These are phyloP conservation scores for Amyelois transitella DNA, from an alignment of 1,140 invertebrate species.

Conservation along the genomic window DNA sequence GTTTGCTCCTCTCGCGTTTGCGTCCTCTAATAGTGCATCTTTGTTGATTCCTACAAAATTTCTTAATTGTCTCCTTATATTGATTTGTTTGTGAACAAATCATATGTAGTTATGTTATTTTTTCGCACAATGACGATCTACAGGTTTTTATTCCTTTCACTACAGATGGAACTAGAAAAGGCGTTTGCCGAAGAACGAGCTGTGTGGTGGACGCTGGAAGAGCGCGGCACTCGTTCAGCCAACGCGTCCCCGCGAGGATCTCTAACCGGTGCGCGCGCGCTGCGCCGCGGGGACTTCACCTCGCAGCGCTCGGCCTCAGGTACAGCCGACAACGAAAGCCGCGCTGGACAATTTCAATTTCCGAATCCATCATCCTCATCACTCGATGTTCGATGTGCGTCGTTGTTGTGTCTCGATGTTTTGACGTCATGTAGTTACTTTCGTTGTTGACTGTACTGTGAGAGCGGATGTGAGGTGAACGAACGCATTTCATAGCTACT, in stretches of 20 bases:
- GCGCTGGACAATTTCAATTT: not conserved
- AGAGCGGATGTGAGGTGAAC: constrained; percentile 13
- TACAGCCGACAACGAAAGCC: constrained; percentile 31
- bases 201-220: constrained; percentile 90
- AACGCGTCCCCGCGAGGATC: constrained; percentile 87
- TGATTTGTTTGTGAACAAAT: too few species aligned
- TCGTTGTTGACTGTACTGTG: constrained; percentile 15
- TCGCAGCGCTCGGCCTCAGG: constrained; percentile 81
- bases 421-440: not conserved
- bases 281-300: constrained; percentile 79
- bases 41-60: too few species aligned
- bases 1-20: too few species aligned
- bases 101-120: too few species aligned
- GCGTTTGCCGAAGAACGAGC: constrained; percentile 89
- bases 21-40: too few species aligned
- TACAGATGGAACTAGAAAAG: constrained; percentile 78
- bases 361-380: not conserved
- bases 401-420: not conserved
- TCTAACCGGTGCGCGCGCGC: constrained; percentile 77
- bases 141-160: not conserved
- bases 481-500: not conserved
- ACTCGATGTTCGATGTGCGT: constrained; percentile 1
- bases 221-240: constrained; percentile 83
- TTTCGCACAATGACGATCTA: not conserved
- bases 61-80: too few species aligned